phyloP scores from a whole-genome alignment of 2,113 vertebrate genomes.

The Indicator maculatus region DNA sequence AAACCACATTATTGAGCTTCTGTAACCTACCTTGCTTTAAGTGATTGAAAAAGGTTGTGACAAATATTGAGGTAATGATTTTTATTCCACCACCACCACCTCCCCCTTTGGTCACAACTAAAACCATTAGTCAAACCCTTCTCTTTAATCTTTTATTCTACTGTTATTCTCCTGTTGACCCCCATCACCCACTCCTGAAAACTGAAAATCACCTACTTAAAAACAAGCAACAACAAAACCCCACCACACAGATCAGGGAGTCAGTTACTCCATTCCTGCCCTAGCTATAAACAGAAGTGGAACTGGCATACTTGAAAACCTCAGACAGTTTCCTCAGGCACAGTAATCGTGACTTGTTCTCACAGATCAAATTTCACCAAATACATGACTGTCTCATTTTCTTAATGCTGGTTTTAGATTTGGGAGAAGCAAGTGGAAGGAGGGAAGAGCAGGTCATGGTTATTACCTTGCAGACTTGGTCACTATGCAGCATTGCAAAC shows the following conservation, averaged over 20 bases:
- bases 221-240: neutral
- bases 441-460: neutral
- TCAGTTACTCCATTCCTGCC: neutral
- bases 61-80: neutral
- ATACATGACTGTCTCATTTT: neutral
- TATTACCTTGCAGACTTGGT: neutral
- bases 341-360: neutral
- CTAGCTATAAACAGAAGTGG: neutral
- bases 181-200: neutral
- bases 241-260: neutral
- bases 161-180: neutral
- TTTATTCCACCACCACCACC: neutral
- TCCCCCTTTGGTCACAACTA: neutral
- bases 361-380: neutral
- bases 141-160: neutral
- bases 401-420: neutral
- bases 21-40: neutral
- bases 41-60: neutral
- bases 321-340: slow-evolving; percentile 26
- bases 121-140: neutral
- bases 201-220: neutral
- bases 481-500: neutral
- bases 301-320: neutral
- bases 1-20: neutral
- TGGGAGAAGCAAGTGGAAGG: neutral